Conservation (phyloP, 2,113 vertebrate genomes). For the Zosterops borbonicus region DNA sequence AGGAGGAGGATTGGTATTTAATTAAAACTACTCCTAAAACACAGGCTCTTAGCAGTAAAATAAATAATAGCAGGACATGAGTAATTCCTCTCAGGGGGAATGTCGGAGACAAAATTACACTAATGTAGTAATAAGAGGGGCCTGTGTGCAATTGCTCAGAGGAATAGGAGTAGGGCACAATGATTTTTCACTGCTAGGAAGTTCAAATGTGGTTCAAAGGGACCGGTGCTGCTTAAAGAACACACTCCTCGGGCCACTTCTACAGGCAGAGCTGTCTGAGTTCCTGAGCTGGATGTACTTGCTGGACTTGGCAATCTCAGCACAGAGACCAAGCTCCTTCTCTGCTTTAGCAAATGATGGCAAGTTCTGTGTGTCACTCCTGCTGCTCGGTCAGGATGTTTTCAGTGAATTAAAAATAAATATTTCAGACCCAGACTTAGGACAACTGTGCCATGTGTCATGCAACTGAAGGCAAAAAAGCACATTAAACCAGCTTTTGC, state of each 20-base stretch:
- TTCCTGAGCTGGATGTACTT: background rate
- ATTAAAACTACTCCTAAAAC: conserved; percentile 48
- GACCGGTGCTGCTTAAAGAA: background rate
- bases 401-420: background rate
- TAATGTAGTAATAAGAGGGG: conserved; percentile 36
- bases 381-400: background rate
- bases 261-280: background rate
- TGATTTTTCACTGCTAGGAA: background rate
- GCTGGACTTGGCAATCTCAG: background rate
- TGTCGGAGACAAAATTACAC: background rate
- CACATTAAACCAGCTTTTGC: background rate
- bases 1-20: conserved; percentile 29
- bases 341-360: background rate
- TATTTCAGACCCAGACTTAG: background rate
- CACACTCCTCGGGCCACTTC: accelerated
- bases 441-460: background rate
- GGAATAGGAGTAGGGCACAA: background rate
- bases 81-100: conserved; percentile 30
- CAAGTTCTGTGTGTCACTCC: background rate
- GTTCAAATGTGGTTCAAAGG: conserved; percentile 45
- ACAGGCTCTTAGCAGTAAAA: conserved; percentile 28
- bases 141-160: background rate
- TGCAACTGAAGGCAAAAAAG: background rate
- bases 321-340: background rate
- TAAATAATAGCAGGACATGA: conserved; percentile 48